Evolutionary conservation across 2,797 vertebrate species (phyloP).

Genomic region (Sebastes matsubarae): DNA sequence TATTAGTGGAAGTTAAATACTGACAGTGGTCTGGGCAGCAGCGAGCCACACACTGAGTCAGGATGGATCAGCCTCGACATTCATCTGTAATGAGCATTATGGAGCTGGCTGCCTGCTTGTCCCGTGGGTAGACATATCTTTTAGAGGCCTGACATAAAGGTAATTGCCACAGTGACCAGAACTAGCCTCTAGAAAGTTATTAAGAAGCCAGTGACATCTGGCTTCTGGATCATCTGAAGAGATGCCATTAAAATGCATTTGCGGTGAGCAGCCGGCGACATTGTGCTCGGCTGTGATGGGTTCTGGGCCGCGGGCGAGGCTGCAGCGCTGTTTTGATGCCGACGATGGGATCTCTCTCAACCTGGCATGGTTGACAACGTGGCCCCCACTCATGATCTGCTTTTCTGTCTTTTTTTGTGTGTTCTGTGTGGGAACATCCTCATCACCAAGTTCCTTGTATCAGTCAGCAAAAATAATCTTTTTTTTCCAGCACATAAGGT

Average conservation of each 20-base stretch:
- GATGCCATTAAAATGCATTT: constrained; percentile 74
- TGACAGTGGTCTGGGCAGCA: constrained; percentile 35
- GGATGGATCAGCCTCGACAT: constrained; percentile 72
- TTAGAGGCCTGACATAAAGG: constrained; percentile 84
- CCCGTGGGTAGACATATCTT: constrained; percentile 84
- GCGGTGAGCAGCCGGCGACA: constrained; percentile 49
- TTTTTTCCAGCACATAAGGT: constrained; percentile 52
- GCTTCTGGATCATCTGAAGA: constrained; percentile 75
- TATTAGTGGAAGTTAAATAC: constrained; percentile 27
- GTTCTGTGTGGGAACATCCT: background rate
- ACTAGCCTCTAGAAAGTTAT: constrained; percentile 85
- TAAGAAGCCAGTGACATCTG: constrained; percentile 82
- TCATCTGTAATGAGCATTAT: constrained; percentile 79
- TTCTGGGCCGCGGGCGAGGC: constrained; percentile 56
- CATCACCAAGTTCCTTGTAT: background rate
- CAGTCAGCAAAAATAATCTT: constrained; percentile 31
- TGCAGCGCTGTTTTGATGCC: constrained; percentile 52
- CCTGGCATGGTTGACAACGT: constrained; percentile 18
- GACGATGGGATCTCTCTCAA: constrained; percentile 44
- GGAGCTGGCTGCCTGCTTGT: constrained; percentile 75
- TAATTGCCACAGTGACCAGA: constrained; percentile 85
- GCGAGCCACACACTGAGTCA: constrained; percentile 35
- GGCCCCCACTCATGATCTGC: background rate
- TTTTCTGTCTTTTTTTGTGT: background rate
- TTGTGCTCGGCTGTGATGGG: constrained; percentile 57